Evolutionary conservation across 2,113 vertebrate species (phyloP), one percentile per base, ranked within the genome.

Genomic region (Okapia johnstoni): DNA sequence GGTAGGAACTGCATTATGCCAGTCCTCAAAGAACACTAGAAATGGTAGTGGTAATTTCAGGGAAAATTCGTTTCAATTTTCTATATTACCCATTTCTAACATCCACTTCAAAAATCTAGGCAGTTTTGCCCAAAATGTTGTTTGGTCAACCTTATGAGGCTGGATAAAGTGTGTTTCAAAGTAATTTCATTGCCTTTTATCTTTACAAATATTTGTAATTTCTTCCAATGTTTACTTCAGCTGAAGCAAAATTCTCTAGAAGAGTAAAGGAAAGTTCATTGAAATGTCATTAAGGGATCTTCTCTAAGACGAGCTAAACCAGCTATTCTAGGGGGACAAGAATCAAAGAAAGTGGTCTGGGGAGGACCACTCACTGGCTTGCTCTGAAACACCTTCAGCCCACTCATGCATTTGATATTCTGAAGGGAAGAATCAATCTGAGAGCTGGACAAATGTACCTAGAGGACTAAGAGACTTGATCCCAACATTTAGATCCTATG

Each of bases 121-220:
- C 48, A 89, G 79, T 88, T 95, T 96, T 89, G 17, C 16, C 55
- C 88, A 80, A 93, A 84, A 92, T 90, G 40, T 86, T 96, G 70
- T 88, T 93, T 92, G 58, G 52, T 88, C 73, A 98, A 61, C 28
- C 30, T 97, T 80, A 86, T 46, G 23, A 23, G 15, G 25, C 28
- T 70, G 9, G 66, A 70, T 26, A 93, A 96, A 97, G 30, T 93
- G 28, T 61, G 16, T 92, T 94, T 96, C 95, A 94, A 94, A 97
- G 93, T 94, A 85, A 92, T 93, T 96, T 95, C 13, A 93, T 61
- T 96, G 76, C 17, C 90, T 97, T 98, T 97, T 96, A 96, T 97
- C 91, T 98, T 97, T 95, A 57, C 54, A 97, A 96, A 97, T 92
- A 93, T 97, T 98, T 94, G 94, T 90, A 93, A 93, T 97, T 97